Evolutionary conservation across 2,888 invertebrate genomes (phyloP), one percentile per base, ranked within the genome.

Genomic region (Melangyna quadrimaculata): DNA sequence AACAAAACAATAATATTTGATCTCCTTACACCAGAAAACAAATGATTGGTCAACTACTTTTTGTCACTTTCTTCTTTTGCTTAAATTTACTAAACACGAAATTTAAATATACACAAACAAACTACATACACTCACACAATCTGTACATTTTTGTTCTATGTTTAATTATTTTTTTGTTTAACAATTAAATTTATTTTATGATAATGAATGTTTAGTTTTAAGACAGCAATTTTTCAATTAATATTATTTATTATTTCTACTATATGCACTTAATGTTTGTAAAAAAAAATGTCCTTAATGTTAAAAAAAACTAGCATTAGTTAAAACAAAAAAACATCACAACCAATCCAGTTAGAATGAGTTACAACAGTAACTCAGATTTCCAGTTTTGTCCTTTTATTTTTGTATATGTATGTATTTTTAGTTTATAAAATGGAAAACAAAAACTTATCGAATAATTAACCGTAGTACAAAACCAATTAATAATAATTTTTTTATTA

Each of bases 401-500:
- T 53, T 82, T 72, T 78, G 61, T 82, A 70, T 63, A 71, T 75
- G 71, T 63, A 67, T 74, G 65, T 75, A 48, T 59, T 29, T 70
- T 73, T 74, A 69, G 61, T 78, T 74, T 78, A 57, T 74, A 22
- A 65, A 53, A 61, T 59, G 57, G 48, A 35, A 27, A 61, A 40
- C 63, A 48, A 70, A 67, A 78, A 43, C 10, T 59, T 86, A 77
- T 72, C 61, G 45, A 51, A 75, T 75, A 71, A 86, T 81, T 86
- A 86, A 86, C 86, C 81, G 86, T 81, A 86, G 86, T 86, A 86
- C 86, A 86, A 65, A 86, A 86, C 48, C 70, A 73, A 78, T 78
- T 81, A 77, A 81, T 78, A 77, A 69, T 75, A 57, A 48, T 61
- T 77, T 65, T 43, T 80, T 67, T 80, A 77, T 63, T 77, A 81